Percentiles rank a stretch among this genome's conserved stretches.
Evolutionary conservation across 2,888 invertebrate species (phyloP).

Genomic region (Xestia xanthographa): DNA sequence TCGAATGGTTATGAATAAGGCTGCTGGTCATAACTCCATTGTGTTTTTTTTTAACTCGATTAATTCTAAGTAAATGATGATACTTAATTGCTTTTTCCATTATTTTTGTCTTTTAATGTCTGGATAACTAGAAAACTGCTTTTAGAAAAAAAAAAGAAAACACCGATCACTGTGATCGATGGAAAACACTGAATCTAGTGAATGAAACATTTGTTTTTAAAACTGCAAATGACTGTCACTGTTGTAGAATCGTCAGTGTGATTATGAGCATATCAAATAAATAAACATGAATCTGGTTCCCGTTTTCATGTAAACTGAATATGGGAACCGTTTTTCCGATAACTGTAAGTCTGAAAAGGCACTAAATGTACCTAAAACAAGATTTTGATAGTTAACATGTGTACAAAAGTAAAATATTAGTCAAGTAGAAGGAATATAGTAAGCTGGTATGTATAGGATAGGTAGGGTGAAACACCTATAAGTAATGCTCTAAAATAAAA

Average conservation of each 20-base stretch:
- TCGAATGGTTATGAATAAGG: too few relatives aligned
- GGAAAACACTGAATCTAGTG: not conserved
- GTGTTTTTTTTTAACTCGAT: not conserved
- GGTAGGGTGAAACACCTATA: conserved; percentile 27
- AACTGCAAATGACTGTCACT: not conserved
- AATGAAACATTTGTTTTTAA: not conserved
- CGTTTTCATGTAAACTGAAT: not conserved
- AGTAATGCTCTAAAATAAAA: not conserved
- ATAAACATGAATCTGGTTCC: not conserved
- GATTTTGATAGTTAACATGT: conserved; percentile 62
- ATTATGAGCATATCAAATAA: not conserved
- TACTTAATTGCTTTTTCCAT: not conserved
- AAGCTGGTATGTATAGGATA: conserved; percentile 58
- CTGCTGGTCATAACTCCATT: not conserved
- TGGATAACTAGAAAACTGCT: not conserved
- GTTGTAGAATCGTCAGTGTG: conserved; percentile 2
- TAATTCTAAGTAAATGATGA: not conserved
- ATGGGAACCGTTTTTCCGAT: not conserved
- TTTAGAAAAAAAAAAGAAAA: not conserved
- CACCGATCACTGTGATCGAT: too few relatives aligned
- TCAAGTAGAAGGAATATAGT: conserved; percentile 65
- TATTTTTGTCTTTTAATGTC: not conserved
- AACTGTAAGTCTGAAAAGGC: conserved; percentile 14
- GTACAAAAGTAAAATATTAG: conserved; percentile 76
- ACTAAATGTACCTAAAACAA: conserved; percentile 50